A percentile compares a stretch with the other conserved stretches of the same genome.
These are phyloP conservation scores for Parasteatoda tepidariorum DNA, from an alignment of 1,140 invertebrate species.

Conservation along the genomic window DNA sequence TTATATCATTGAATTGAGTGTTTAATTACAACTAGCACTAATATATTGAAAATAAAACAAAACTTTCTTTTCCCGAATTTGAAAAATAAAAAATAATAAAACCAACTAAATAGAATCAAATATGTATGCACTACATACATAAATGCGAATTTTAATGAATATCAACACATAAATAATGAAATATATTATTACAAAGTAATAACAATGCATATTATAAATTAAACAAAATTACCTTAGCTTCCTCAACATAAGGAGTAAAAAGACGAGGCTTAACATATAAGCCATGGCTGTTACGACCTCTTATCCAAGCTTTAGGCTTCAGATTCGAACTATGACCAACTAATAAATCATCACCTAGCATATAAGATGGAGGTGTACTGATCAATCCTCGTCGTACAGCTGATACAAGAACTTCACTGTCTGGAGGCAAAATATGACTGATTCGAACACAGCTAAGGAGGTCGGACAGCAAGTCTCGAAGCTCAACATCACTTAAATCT, in stretches of 20 bases:
- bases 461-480: constrained; percentile 87
- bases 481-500: constrained; percentile 86
- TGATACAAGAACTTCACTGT: constrained; percentile 82
- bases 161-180: no score
- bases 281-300: constrained; percentile 79
- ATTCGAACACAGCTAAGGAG: constrained; percentile 84
- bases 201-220: no score
- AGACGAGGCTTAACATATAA: constrained; percentile 86
- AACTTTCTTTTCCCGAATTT: no score
- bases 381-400: constrained; percentile 85
- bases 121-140: no score
- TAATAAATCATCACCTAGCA: constrained; percentile 76
- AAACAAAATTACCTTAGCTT: constrained; percentile 80
- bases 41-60: no score
- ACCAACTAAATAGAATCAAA: no score
- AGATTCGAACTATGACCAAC: constrained; percentile 44
- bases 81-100: no score
- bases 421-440: constrained; percentile 89
- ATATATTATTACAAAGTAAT: no score
- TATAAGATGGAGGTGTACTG: constrained; percentile 85
- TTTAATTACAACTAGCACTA: no score
- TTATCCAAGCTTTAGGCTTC: constrained; percentile 75
- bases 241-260: constrained; percentile 94
- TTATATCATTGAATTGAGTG: no score
- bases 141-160: no score